Percentiles rank a stretch among this genome's conserved stretches.
Evolutionary conservation across 2,113 vertebrate species (phyloP).

Genomic region (Trichechus manatus): DNA sequence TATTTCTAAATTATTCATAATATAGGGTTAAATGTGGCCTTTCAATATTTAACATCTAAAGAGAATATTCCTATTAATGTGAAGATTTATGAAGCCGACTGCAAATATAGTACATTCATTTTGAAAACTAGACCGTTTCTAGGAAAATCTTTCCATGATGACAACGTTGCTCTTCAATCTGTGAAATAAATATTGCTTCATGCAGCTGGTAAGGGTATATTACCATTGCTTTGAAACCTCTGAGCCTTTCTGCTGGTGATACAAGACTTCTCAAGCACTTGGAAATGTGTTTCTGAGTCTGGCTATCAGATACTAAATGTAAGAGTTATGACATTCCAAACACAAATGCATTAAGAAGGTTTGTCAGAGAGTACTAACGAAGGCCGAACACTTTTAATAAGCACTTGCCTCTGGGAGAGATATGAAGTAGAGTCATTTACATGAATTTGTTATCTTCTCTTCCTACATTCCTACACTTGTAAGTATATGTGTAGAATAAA

Average conservation of each 20-base stretch:
- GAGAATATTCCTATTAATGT: background rate
- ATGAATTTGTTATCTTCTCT: background rate
- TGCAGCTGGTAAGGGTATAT: background rate
- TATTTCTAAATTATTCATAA: conserved; percentile 10
- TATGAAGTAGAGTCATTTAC: background rate
- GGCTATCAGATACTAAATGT: background rate
- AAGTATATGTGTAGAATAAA: conserved; percentile 44
- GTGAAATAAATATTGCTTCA: background rate
- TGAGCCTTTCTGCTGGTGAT: background rate
- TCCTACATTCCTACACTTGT: background rate
- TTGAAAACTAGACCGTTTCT: background rate
- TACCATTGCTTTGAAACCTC: background rate
- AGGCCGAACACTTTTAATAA: background rate
- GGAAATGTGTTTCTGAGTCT: background rate
- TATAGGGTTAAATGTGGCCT: background rate
- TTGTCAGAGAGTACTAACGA: background rate
- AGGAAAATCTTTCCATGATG: background rate
- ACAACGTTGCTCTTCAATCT: background rate
- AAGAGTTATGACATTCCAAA: background rate
- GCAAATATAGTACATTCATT: background rate
- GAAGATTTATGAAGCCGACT: background rate
- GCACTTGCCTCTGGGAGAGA: background rate
- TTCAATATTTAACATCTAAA: conserved; percentile 38
- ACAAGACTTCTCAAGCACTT: background rate
- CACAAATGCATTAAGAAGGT: background rate